Percentiles rank a stretch among this genome's conserved stretches.
phyloP scores from a whole-genome alignment of 1,140 invertebrate species.

The Drosophila lacteicornis region DNA sequence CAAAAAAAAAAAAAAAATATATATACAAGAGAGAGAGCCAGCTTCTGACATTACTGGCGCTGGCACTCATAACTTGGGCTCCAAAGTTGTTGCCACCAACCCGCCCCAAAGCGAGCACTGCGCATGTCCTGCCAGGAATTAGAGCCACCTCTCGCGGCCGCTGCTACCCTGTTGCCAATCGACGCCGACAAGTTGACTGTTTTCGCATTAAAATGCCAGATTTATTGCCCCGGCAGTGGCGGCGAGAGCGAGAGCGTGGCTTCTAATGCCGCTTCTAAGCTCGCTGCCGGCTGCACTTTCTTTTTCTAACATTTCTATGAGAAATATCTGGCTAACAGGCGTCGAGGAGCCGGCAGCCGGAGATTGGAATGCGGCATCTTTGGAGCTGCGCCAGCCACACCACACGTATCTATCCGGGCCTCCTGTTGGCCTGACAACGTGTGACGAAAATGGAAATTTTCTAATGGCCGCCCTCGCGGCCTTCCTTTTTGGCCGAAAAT shows the following conservation, averaged over 20 bases:
- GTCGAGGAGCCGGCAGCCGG: conserved; percentile 51
- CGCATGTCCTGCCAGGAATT: conserved; percentile 61
- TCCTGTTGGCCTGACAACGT: conserved; percentile 77
- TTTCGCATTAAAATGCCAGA: conserved; percentile 83
- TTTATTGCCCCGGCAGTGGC: conserved; percentile 65
- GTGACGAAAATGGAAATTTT: conserved; percentile 85
- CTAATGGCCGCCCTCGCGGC: conserved; percentile 56
- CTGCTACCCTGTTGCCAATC: conserved; percentile 69
- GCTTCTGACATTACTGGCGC: conserved; percentile 25
- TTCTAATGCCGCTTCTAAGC: conserved; percentile 71
- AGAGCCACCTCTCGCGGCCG: neutral
- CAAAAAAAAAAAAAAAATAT: neutral
- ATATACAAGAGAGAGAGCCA: conserved; percentile 9
- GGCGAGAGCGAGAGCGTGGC: conserved; percentile 12
- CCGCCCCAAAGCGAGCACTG: conserved; percentile 13
- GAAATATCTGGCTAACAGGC: conserved; percentile 82
- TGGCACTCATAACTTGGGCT: conserved; percentile 36
- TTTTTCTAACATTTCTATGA: conserved; percentile 83
- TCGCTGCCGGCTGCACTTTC: conserved; percentile 39
- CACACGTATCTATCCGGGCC: conserved; percentile 1
- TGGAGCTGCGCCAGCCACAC: neutral
- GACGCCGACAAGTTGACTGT: conserved; percentile 84
- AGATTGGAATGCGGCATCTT: conserved; percentile 66
- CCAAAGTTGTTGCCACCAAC: neutral
- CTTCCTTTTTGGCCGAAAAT: conserved; percentile 26